Conservation (phyloP, 2,797 vertebrate genomes). For the Neomorphus geoffroyi region DNA sequence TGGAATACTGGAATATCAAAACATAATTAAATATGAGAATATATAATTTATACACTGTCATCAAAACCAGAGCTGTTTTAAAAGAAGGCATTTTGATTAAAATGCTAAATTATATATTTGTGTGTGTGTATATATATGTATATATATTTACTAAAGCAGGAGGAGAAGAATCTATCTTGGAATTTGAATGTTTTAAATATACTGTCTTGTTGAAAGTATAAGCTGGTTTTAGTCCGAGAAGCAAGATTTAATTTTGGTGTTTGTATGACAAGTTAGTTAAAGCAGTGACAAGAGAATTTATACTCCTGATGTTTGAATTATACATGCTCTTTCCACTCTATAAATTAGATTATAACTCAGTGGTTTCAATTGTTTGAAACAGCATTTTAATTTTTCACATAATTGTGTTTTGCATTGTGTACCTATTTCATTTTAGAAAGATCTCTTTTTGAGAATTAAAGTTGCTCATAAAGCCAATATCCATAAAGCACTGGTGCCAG, state of each 20-base stretch:
- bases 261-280: neutral
- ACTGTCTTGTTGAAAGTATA: neutral
- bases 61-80: accelerated
- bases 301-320: neutral
- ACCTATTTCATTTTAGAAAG: neutral
- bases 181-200: neutral
- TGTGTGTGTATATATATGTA: too few species aligned
- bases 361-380: neutral
- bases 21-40: neutral
- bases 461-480: neutral
- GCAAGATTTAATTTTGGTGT: neutral
- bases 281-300: neutral
- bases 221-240: neutral
- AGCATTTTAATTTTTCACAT: neutral
- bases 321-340: neutral
- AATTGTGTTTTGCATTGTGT: neutral
- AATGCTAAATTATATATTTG: neutral
- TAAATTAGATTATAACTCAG: neutral
- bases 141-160: neutral
- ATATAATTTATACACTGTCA: neutral
- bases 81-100: neutral
- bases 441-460: neutral
- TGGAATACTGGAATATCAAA: neutral
- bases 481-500: neutral
- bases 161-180: neutral